Base-by-base conservation (phyloP, 2,113 vertebrate genomes). In the Etheostoma spectabile region DNA sequence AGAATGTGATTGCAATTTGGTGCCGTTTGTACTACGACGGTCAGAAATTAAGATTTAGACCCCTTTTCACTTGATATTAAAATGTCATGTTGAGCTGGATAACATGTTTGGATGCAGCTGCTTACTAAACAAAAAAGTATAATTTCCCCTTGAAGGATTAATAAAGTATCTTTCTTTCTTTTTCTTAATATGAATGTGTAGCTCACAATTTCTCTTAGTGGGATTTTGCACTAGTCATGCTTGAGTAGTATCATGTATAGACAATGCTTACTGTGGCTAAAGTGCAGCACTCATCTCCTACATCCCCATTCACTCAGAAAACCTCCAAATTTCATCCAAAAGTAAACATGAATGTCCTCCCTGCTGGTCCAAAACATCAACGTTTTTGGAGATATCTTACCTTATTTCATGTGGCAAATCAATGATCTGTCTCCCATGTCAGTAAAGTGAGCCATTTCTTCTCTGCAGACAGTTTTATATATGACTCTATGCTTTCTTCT, bases 1-100 rank as follows among this genome's bases (percentile, higher is more conserved):
- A 57, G 49, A 67, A 63, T 51, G 64, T 12, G 18, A 71, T 62
- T 33, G 48, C 49, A 46, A 65, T 59, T 55, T 51, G 42, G 79
- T 74, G 22, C 22, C 16, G 22, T 59, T 72, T 60, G 57, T 16
- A n/a, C 46, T 35, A 45, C 15, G 48, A 19, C 68, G 51, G n/a
- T 21, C 45, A 57, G 52, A 53, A 33, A 74, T 68, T 30, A 55
- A 6, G 59, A 49, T 67, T 51, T n/a, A 4, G 4, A 60, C n/a
- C 24, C 21, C 6, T 74, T 77, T 63, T 12, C 16, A 33, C 13
- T n/a, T 63, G 35, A 6, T 49, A 49, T 65, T 53, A 13, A 51
- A 77, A 53, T 45, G n/a, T 38, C 21, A 64, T 72, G 18, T 1
- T 5, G 49, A 61, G 65, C 16, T 11, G 27, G 46, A 18, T 18